Evolutionary conservation across 2,113 vertebrate genomes (phyloP).

Genomic region (Pandion haliaetus): DNA sequence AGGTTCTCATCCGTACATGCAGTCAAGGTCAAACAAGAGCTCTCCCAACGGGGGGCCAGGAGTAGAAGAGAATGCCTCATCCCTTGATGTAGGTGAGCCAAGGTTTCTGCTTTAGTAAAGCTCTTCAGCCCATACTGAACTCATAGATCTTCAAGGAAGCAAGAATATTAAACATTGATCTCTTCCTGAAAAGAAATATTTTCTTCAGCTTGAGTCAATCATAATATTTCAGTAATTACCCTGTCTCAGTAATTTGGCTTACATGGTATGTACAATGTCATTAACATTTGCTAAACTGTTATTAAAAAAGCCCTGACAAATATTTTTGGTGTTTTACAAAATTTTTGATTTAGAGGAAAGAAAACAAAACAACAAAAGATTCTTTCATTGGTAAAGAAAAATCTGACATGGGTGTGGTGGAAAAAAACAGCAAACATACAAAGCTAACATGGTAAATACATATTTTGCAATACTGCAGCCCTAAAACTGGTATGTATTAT

Average conservation of each 20-base stretch:
- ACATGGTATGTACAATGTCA: background rate
- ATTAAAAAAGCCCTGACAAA: background rate
- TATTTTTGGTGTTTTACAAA: rapidly evolving
- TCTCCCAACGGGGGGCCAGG: rapidly evolving
- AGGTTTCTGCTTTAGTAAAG: background rate
- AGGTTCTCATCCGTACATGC: background rate
- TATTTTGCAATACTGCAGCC: background rate
- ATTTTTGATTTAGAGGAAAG: background rate
- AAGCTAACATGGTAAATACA: background rate
- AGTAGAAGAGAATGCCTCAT: background rate
- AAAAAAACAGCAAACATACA: background rate
- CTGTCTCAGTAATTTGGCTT: background rate
- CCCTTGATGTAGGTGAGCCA: background rate
- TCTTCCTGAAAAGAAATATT: background rate
- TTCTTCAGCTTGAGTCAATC: background rate
- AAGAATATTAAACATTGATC: background rate
- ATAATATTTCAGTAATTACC: background rate
- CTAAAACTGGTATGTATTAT: background rate
- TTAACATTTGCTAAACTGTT: background rate
- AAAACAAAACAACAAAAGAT: background rate
- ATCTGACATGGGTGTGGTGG: background rate
- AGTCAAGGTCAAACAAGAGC: background rate
- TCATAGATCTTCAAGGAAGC: background rate
- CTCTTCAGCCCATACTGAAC: background rate
- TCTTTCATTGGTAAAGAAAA: background rate